phyloP scores from a whole-genome alignment of 2,888 invertebrate genomes.

The Dexiosoma caninum region DNA sequence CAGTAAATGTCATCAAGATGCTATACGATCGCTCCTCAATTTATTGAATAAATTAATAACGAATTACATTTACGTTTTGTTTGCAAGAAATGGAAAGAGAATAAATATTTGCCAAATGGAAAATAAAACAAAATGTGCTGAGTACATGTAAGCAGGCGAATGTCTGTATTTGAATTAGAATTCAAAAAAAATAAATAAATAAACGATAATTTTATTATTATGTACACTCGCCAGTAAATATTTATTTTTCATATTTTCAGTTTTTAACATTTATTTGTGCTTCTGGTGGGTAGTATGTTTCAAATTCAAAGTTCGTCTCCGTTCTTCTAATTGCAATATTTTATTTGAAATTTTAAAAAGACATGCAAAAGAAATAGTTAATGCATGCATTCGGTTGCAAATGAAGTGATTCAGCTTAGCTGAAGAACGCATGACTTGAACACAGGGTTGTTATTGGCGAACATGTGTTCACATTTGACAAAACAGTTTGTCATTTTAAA shows the following conservation, averaged over 20 bases:
- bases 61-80: conserved; percentile 21
- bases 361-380: too few relatives aligned
- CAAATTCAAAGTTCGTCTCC: neutral
- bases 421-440: too few relatives aligned
- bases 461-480: too few relatives aligned
- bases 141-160: neutral
- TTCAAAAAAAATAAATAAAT: neutral
- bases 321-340: neutral
- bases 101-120: conserved; percentile 1
- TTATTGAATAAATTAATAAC: conserved; percentile 56
- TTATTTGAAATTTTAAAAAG: too few relatives aligned
- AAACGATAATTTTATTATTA: neutral
- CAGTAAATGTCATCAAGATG: conserved; percentile 56
- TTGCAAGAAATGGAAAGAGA: neutral
- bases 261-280: neutral
- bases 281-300: too few relatives aligned
- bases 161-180: neutral
- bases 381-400: too few relatives aligned
- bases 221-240: neutral
- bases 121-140: neutral
- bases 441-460: too few relatives aligned
- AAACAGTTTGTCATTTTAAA: too few relatives aligned
- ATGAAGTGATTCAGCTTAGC: too few relatives aligned
- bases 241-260: neutral
- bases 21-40: conserved; percentile 45